Percentiles rank a stretch among this genome's conserved stretches.
Evolutionary conservation across 2,888 invertebrate species (phyloP).

Genomic region (Andricus curvator): DNA sequence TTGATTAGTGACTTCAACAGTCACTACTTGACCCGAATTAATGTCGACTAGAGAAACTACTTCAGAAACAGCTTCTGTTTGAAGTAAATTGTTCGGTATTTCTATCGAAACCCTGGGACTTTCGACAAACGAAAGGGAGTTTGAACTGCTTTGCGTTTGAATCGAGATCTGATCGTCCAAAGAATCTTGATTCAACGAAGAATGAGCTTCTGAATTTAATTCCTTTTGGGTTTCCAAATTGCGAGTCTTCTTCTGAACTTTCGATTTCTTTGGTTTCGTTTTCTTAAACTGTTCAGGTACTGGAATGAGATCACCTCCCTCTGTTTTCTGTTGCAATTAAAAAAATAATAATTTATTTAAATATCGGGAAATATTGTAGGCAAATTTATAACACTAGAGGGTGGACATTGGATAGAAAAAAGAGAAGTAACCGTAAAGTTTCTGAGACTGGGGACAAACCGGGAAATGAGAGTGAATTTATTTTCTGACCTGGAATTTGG

Average conservation of each 20-base stretch:
- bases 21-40: conserved; percentile 67
- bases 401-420: too few relatives aligned
- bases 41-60: conserved; percentile 67
- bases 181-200: background rate
- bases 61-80: conserved; percentile 55
- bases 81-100: conserved; percentile 39
- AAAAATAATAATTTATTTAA: background rate
- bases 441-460: too few relatives aligned
- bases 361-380: background rate
- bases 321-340: conserved; percentile 61
- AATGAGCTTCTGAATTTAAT: background rate
- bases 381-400: too few relatives aligned
- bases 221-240: background rate
- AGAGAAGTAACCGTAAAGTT: too few relatives aligned
- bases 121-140: background rate
- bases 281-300: conserved; percentile 65
- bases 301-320: conserved; percentile 68
- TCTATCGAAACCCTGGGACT: background rate
- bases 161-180: background rate
- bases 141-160: background rate
- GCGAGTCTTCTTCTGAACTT: background rate
- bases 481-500: too few relatives aligned
- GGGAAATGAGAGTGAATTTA: too few relatives aligned
- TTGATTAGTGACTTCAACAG: conserved; percentile 64
- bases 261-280: conserved; percentile 53